Evolutionary conservation across 1,140 invertebrate species (phyloP), one percentile per base, ranked within the genome.

Genomic region (Zeugodacus cucurbitae): DNA sequence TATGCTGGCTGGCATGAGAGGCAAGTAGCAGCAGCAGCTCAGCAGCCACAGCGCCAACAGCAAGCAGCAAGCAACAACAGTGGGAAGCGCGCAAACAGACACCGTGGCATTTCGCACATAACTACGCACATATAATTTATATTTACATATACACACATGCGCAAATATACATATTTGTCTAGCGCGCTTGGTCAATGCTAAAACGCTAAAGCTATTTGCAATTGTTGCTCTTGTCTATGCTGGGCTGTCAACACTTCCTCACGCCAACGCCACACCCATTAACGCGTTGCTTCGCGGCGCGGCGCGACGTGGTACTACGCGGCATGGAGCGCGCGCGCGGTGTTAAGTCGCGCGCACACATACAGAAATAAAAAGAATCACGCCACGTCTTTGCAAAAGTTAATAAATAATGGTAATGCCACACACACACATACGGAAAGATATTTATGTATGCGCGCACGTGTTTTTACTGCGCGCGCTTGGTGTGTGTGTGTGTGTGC

Each of bases 221-320:
- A 41, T 70, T 37, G 67, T 70, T 64, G 26, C 29, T 34, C n/a
- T n/a, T n/a, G 29, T 29, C 62, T 64, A 64, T 64, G 67, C 32
- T 41, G 67, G 2, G n/a, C 41, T 82, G 74, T 82, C 74, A 82
- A 82, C 74, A 34, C 41, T 48, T 82, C 74, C 74, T 82, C 41
- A 82, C 74, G 74, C 74, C 74, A 82, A 82, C 37, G 74, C 41
- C 74, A 82, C 74, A 48, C 74, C 74, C 74, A 82, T 48, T 48
- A 82, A n/a, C 74, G 26, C 22, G 11, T 2, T 54, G 14, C 48
- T 11, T 17, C 2, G 48, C 4, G 22, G 58, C 20, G 58, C 58
- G 20, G 20, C 5, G 37, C 22, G 74, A 41, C 44, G 74, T 48
- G 0, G 48, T n/a, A n/a, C n/a, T n/a, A n/a, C n/a, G n/a, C 22